A percentile compares a stretch with the other conserved stretches of the same genome.
These are phyloP conservation scores for Microcaecilia unicolor DNA, from an alignment of 2,797 vertebrate species.

Conservation along the genomic window DNA sequence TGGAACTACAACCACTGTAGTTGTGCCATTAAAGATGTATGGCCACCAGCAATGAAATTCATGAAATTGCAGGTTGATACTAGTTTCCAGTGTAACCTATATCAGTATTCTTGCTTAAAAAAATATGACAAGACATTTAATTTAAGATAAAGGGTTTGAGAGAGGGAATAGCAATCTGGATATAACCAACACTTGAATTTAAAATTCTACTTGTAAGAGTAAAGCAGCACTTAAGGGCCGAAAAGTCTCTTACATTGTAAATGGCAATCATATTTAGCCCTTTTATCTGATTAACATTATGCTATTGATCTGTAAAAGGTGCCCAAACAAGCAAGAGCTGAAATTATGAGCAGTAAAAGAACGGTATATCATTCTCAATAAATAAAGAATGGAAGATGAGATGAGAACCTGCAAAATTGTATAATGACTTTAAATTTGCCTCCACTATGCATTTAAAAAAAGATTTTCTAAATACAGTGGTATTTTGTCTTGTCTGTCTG, in stretches of 20 bases:
- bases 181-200: conserved; percentile 29
- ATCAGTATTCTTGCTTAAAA: conserved; percentile 31
- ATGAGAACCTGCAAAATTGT: conserved; percentile 23
- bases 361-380: conserved; percentile 48
- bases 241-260: conserved; percentile 39
- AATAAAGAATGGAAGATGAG: conserved; percentile 19
- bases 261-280: conserved; percentile 49
- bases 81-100: conserved; percentile 41
- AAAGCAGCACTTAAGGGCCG: conserved; percentile 16
- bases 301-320: conserved; percentile 49
- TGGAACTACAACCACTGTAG: conserved; percentile 47
- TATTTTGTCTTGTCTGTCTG: too few relatives aligned
- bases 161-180: conserved; percentile 11
- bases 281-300: conserved; percentile 51
- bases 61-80: conserved; percentile 37
- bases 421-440: conserved; percentile 25
- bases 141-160: conserved; percentile 36
- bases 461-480: too few relatives aligned
- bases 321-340: conserved; percentile 42
- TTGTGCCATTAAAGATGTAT: conserved; percentile 55
- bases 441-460: conserved; percentile 10
- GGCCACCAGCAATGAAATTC: conserved; percentile 45
- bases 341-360: conserved; percentile 49
- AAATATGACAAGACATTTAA: conserved; percentile 46
- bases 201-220: conserved; percentile 32